Conservation (phyloP, 2,888 invertebrate species). For the Amblyjoppa proteus region DNA sequence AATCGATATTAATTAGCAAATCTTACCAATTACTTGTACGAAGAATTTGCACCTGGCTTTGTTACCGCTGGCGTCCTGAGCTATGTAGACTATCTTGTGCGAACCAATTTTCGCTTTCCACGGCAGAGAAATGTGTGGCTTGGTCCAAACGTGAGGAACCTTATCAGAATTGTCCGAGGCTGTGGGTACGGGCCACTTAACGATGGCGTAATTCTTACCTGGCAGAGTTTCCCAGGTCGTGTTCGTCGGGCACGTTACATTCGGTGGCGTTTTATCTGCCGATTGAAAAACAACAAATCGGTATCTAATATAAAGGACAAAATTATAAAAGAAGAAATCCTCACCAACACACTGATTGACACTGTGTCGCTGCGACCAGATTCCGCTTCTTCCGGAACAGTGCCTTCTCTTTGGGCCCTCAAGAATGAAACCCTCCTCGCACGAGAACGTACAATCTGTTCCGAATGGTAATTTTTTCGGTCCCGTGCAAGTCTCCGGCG, state of each 20-base stretch:
- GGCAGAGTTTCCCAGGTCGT: slow-evolving; percentile 85
- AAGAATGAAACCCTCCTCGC: slow-evolving; percentile 87
- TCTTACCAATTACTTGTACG: slow-evolving; percentile 86
- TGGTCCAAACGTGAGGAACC: slow-evolving; percentile 86
- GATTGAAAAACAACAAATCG: slow-evolving; percentile 22
- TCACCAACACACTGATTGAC: slow-evolving; percentile 86
- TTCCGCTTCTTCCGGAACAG: slow-evolving; percentile 87
- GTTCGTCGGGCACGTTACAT: slow-evolving; percentile 87
- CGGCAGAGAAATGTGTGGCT: slow-evolving; percentile 87
- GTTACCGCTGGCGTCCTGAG: slow-evolving; percentile 88
- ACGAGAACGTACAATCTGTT: slow-evolving; percentile 87
- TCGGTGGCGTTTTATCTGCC: slow-evolving; percentile 87
- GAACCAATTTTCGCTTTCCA: slow-evolving; percentile 87
- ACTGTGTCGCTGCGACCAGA: slow-evolving; percentile 86
- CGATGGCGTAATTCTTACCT: slow-evolving; percentile 86
- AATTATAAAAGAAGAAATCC: slow-evolving; percentile 53
- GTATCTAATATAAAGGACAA: neutral
- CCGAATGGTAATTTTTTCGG: slow-evolving; percentile 87
- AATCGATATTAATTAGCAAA: neutral
- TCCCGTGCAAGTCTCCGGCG: slow-evolving; percentile 86
- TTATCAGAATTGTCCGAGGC: slow-evolving; percentile 87
- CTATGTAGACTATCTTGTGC: slow-evolving; percentile 87
- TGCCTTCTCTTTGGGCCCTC: slow-evolving; percentile 86
- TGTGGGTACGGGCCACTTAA: slow-evolving; percentile 85
- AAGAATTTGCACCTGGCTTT: slow-evolving; percentile 88